Evolutionary conservation across 2,797 vertebrate species (phyloP).

Genomic region (Buphagus erythrorhynchus): DNA sequence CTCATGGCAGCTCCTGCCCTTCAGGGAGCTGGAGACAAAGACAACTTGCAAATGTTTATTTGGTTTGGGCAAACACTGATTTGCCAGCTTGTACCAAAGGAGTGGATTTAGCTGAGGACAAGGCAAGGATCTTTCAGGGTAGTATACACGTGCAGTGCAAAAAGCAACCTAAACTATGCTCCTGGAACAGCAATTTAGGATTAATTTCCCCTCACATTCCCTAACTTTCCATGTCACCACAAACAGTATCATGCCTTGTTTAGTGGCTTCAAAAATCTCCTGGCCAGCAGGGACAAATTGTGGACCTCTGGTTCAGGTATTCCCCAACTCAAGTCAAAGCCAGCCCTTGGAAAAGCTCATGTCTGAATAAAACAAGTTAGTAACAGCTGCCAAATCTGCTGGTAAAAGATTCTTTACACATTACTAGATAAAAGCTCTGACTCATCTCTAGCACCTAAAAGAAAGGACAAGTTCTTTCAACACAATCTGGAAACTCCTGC

Average conservation of each 20-base stretch:
- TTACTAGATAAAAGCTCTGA: conserved; percentile 62
- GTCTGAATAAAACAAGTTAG: conserved; percentile 2
- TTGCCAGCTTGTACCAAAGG: neutral
- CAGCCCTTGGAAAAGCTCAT: neutral
- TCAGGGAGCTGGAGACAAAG: neutral
- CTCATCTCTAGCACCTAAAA: conserved; percentile 53
- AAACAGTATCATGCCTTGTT: neutral
- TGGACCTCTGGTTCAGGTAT: neutral
- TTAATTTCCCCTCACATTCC: neutral
- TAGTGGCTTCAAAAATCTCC: neutral
- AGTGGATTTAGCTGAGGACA: neutral
- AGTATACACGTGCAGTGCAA: neutral
- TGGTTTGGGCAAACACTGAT: neutral
- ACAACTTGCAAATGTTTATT: neutral
- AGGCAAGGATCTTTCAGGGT: neutral
- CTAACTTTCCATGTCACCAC: neutral
- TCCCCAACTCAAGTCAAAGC: neutral
- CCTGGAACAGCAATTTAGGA: neutral
- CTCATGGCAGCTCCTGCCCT: neutral
- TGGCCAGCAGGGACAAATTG: neutral
- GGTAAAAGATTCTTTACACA: conserved; percentile 46
- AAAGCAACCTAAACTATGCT: neutral
- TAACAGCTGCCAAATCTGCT: conserved; percentile 45
- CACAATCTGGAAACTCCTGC: conserved; percentile 75
- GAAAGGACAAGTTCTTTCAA: conserved; percentile 72